A percentile compares a stretch with the other conserved stretches of the same genome.
Evolutionary conservation across 2,113 vertebrate species (phyloP).

Genomic region (Chionodraco myersi): DNA sequence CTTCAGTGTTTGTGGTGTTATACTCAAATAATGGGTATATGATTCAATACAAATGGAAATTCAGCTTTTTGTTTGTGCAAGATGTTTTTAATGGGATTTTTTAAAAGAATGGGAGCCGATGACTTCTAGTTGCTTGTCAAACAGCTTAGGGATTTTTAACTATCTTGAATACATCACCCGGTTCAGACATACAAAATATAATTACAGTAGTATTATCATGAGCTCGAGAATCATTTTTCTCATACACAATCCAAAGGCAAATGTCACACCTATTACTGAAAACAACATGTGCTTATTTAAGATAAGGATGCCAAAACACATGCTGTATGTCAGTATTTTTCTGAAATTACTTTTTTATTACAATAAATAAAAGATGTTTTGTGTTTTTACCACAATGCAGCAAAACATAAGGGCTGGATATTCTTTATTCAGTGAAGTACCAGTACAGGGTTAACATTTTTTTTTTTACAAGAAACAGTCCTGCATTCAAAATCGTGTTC

Average conservation of each 20-base stretch:
- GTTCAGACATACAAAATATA: neutral
- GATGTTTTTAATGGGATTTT: constrained; percentile 45
- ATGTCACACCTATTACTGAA: neutral
- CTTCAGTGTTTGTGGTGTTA: neutral
- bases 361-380: neutral
- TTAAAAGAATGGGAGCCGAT: constrained; percentile 4
- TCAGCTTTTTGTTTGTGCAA: constrained; percentile 17
- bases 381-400: too few relatives aligned
- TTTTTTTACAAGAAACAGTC: too few relatives aligned
- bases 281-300: constrained; percentile 5
- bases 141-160: neutral
- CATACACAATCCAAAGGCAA: neutral
- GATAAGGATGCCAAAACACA: constrained; percentile 1
- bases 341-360: neutral
- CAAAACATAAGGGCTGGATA: too few relatives aligned
- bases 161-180: constrained; percentile 9
- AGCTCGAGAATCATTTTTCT: neutral
- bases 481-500: too few relatives aligned
- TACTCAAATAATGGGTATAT: constrained; percentile 2
- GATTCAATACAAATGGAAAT: constrained; percentile 18
- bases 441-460: too few relatives aligned
- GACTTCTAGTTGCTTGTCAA: constrained; percentile 11
- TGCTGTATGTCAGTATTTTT: neutral
- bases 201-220: constrained; percentile 11
- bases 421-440: too few relatives aligned